A percentile compares a stretch with the other conserved stretches of the same genome.
Conservation (phyloP, 2,113 vertebrate species). For the Eudyptes chrysolophus region DNA sequence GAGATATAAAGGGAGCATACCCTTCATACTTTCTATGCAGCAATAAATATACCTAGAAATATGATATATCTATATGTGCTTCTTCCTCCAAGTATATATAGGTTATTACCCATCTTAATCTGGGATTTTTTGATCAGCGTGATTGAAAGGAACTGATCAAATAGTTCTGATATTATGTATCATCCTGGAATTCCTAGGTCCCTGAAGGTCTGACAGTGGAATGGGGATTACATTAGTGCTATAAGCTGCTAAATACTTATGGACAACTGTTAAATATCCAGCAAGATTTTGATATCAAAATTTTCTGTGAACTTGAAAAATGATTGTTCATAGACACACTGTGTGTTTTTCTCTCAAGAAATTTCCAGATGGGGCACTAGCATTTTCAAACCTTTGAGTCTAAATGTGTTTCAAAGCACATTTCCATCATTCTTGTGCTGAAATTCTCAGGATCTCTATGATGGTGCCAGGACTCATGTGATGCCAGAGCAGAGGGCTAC, state of each 20-base stretch:
- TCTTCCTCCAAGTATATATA: neutral
- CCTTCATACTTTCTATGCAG: neutral
- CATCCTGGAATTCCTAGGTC: neutral
- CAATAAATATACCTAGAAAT: neutral
- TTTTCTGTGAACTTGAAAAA: neutral
- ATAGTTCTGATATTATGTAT: neutral
- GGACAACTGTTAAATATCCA: neutral
- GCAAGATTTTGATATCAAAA: neutral
- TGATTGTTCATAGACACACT: neutral
- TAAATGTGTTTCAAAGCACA: neutral
- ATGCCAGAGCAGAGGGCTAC: neutral
- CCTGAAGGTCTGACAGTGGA: neutral
- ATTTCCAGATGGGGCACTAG: neutral
- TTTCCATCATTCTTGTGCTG: neutral
- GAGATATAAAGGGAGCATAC: neutral
- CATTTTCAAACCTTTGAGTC: neutral
- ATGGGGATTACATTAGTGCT: neutral
- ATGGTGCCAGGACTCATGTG: fast-evolving
- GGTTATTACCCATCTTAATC: neutral
- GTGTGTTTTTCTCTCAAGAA: neutral
- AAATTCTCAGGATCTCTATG: neutral
- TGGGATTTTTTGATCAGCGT: neutral
- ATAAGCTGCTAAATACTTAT: neutral
- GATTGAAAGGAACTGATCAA: neutral
- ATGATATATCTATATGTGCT: neutral